These are phyloP conservation scores for Eurypyga helias DNA, from an alignment of 2,113 vertebrate genomes.

Conservation along the genomic window DNA sequence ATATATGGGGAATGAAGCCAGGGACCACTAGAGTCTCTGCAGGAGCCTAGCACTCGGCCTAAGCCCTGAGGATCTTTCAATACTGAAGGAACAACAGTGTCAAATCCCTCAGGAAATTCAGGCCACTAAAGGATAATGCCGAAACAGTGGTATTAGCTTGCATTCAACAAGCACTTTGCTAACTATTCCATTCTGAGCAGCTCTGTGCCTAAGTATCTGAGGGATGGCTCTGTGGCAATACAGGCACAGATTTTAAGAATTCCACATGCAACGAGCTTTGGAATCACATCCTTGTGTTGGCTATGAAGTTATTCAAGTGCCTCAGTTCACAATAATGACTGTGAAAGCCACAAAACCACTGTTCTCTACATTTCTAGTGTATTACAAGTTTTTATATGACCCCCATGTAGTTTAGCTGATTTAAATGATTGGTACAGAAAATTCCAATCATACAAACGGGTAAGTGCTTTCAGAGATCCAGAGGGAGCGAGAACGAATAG, in stretches of 20 bases:
- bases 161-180: neutral
- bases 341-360: neutral
- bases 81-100: neutral
- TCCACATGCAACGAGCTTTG: rapidly evolving
- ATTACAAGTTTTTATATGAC: neutral
- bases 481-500: neutral
- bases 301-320: neutral
- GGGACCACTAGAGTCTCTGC: neutral
- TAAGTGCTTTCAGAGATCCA: neutral
- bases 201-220: neutral
- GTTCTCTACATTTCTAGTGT: neutral
- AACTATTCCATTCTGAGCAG: neutral
- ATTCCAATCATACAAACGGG: neutral
- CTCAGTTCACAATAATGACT: neutral
- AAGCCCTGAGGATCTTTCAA: neutral
- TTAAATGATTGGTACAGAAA: neutral
- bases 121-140: neutral
- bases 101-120: neutral
- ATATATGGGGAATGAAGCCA: neutral
- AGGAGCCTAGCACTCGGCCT: neutral
- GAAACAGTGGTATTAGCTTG: neutral
- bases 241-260: neutral
- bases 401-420: neutral
- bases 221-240: neutral
- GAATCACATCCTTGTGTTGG: neutral